Evolutionary conservation across 2,113 vertebrate species (phyloP).

Genomic region (Barnardius zonarius): DNA sequence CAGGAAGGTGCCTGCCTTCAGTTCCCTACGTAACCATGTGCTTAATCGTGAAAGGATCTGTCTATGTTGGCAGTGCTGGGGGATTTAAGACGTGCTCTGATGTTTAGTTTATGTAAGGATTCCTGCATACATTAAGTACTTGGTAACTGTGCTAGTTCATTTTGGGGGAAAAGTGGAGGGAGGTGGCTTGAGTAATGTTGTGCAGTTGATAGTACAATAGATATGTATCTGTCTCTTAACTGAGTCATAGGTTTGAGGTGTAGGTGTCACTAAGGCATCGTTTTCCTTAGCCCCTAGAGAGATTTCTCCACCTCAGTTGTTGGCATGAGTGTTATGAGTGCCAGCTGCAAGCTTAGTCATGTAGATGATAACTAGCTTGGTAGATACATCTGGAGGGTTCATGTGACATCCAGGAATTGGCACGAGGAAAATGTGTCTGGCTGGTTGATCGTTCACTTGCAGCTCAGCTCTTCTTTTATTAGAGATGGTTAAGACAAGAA

Average conservation of each 20-base stretch:
- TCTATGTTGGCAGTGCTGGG: background rate
- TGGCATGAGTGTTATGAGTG: background rate
- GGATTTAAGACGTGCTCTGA: background rate
- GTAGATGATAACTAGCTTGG: background rate
- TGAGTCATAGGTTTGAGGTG: background rate
- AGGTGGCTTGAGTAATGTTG: background rate
- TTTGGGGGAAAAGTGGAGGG: background rate
- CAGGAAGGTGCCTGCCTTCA: background rate
- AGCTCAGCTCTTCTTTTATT: background rate
- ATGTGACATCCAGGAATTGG: background rate
- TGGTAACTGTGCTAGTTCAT: background rate
- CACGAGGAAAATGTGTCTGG: background rate
- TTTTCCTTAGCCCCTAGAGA: background rate
- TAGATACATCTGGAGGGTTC: rapidly evolving
- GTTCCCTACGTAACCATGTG: background rate
- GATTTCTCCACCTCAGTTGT: background rate
- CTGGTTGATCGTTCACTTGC: background rate
- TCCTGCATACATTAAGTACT: background rate
- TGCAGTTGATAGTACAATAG: background rate
- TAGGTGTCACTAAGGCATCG: background rate
- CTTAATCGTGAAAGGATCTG: background rate
- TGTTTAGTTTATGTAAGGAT: background rate
- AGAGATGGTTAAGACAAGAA: background rate
- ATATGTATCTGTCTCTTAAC: background rate
- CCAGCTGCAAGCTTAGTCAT: background rate